These are phyloP conservation scores for Sparus aurata DNA, from an alignment of 2,797 vertebrate genomes.

Conservation along the genomic window DNA sequence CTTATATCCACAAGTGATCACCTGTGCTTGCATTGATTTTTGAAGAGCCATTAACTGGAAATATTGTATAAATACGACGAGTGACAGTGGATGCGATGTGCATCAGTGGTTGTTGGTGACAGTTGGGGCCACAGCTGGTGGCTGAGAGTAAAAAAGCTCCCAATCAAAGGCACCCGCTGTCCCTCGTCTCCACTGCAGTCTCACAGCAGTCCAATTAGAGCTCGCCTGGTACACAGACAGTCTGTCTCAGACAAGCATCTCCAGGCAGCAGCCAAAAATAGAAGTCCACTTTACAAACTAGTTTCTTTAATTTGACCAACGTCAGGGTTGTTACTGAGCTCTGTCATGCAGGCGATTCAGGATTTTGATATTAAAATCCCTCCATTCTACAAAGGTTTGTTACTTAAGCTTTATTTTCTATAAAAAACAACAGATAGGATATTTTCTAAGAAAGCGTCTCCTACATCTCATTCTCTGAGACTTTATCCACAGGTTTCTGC, in stretches of 20 bases:
- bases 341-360: not conserved
- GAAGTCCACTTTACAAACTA: not conserved
- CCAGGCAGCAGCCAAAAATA: constrained; percentile 5
- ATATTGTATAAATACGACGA: constrained; percentile 6
- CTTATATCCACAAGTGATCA: not conserved
- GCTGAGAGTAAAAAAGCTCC: constrained; percentile 39
- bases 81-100: constrained; percentile 19
- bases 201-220: constrained; percentile 76
- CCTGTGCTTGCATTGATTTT: not conserved
- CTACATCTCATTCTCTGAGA: not conserved
- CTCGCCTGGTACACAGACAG: constrained; percentile 63
- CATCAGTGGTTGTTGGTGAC: constrained; percentile 67
- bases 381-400: not conserved
- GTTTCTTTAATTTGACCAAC: not conserved
- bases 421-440: not conserved
- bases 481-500: not conserved
- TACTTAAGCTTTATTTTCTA: not conserved
- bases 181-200: constrained; percentile 46
- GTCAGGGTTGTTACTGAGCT: not conserved
- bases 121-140: constrained; percentile 73
- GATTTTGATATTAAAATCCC: not conserved
- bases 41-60: not conserved
- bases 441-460: not conserved
- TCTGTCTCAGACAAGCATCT: constrained; percentile 26
- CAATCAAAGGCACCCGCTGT: constrained; percentile 77